phyloP scores from a whole-genome alignment of 2,888 invertebrate species.

The Cephonodes hylas region DNA sequence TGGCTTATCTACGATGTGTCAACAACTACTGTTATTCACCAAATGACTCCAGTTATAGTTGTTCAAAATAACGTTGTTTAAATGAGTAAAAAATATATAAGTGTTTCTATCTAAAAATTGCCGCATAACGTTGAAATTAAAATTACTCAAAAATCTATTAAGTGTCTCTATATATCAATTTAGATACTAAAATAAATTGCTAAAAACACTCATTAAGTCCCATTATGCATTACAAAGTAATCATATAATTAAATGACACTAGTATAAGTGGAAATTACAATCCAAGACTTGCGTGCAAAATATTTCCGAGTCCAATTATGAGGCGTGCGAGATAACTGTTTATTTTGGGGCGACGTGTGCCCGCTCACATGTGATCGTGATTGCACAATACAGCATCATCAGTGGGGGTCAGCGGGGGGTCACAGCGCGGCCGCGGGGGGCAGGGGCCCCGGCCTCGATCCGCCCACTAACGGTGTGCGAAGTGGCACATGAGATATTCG shows the following conservation, averaged over 20 bases:
- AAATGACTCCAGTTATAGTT: background rate
- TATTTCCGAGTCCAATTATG: background rate
- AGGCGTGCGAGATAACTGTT: constrained; percentile 21
- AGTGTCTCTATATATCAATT: background rate
- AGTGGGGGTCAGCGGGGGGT: constrained; percentile 18
- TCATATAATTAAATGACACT: background rate
- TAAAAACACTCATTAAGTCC: too few species aligned
- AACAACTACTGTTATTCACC: constrained; percentile 4
- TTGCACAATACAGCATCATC: constrained; percentile 47
- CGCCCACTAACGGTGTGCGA: constrained; percentile 27
- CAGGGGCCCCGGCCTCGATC: constrained; percentile 20
- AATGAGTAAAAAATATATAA: too few species aligned
- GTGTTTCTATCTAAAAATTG: too few species aligned
- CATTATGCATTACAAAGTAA: too few species aligned
- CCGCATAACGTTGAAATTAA: too few species aligned
- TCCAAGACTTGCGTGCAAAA: background rate
- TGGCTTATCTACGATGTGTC: background rate
- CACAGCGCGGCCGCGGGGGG: constrained; percentile 14
- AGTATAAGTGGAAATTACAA: background rate
- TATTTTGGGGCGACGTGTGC: constrained; percentile 31
- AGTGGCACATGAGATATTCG: constrained; percentile 27
- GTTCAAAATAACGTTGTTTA: too few species aligned
- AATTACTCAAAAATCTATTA: too few species aligned
- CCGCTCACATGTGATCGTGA: constrained; percentile 34
- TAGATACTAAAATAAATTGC: background rate